Base-by-base conservation (phyloP, 2,797 vertebrate species). In the Silurus lanzhouensis region DNA sequence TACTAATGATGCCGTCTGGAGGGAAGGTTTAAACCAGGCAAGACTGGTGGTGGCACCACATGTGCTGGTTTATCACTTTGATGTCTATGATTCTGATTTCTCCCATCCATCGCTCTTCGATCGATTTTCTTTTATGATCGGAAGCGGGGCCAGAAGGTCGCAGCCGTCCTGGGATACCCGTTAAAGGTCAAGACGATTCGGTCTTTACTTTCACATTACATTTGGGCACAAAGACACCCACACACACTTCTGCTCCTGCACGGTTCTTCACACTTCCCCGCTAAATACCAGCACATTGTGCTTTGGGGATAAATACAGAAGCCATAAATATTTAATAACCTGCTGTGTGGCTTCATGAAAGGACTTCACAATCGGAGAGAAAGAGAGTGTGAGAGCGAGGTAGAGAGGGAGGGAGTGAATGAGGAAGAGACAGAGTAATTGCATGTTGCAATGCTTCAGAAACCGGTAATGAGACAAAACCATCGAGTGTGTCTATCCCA, bases 401-500 rank as follows among this genome's bases (percentile, higher is more conserved):
- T 71, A 77, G 22, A 72, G 55, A 72, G 70, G 72, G 20, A 60
- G n/a, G 19, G 74, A 70, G 70, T 12, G 78, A 58, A 48, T 19
- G 6, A 72, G 83, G 76, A 61, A 67, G 66, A 80, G n/a, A 63
- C 55, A 80, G n/a, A 61, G 46, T 82, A 81, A 85, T 79, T 85
- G 75, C 66, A 66, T 70, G 80, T 85, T 79, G 72, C 76, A 72
- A 68, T 48, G 75, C 58, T 52, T 78, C 75, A 77, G 82, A 52
- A 60, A 17, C 67, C 76, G 70, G 80, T 89, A 91, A 92, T 91
- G 85, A 72, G 80, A 79, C 77, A 76, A 85, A 75, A 79, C 68
- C 77, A n/a, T 66, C 9, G 60, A 85, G 60, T 76, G 79, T 75
- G 60, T 82, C 79, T 48, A 10, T 58, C 46, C 60, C 60, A 71